Percentiles rank a stretch among this genome's conserved stretches.
Evolutionary conservation across 2,113 vertebrate genomes (phyloP).

Genomic region (Sebastes fasciatus): DNA sequence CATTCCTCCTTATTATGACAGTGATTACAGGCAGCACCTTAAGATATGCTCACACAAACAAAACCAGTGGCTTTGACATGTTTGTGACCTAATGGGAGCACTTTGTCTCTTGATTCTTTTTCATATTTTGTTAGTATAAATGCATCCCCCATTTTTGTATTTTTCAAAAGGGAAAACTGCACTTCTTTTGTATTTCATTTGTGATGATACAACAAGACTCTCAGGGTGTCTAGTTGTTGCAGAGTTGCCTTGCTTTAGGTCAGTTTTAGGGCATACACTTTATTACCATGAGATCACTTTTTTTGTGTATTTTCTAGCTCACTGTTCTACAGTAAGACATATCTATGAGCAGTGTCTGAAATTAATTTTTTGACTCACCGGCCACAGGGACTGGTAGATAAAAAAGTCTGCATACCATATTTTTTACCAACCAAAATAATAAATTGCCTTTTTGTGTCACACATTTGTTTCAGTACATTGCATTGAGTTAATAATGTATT

Average conservation of each 20-base stretch:
- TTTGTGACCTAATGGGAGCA: neutral
- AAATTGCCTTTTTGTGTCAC: too few species aligned
- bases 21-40: slow-evolving; percentile 39
- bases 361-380: too few species aligned
- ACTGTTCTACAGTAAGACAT: neutral
- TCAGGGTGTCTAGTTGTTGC: neutral
- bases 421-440: too few species aligned
- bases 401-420: too few species aligned
- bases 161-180: neutral
- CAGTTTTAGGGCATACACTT: neutral
- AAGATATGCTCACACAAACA: slow-evolving; percentile 29
- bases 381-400: too few species aligned
- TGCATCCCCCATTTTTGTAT: neutral
- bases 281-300: neutral
- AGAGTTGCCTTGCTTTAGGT: neutral
- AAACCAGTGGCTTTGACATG: slow-evolving; percentile 11
- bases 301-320: neutral
- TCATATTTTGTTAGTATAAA: neutral
- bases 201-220: neutral
- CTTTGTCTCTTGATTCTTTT: neutral
- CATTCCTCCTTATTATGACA: slow-evolving; percentile 48
- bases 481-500: too few species aligned
- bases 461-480: too few species aligned
- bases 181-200: neutral
- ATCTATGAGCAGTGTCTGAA: too few species aligned